These are phyloP conservation scores for mouse (Mus musculus) DNA, from an alignment of 2,113 vertebrate species.

Conservation along the genomic window GRCm39 chr3:132635501-132636000, in stretches of 20 bases:
- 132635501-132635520: background rate
- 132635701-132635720: background rate
- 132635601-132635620: background rate
- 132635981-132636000: background rate
- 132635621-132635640: background rate
- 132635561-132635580: background rate
- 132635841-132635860: background rate
- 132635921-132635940: background rate
- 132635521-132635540: background rate
- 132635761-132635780: slow-evolving; percentile 32
- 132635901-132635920: background rate
- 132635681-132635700: background rate
- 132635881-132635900: background rate
- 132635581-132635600: background rate
- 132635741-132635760: background rate
- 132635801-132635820: slow-evolving; percentile 9
- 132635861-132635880: background rate
- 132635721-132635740: background rate
- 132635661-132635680: background rate
- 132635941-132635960: background rate
- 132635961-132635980: background rate
- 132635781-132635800: background rate
- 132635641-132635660: background rate
- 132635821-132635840: background rate
- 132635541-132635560: background rate